phyloP scores from a whole-genome alignment of 1,140 invertebrate genomes.

The Oryctes rhinoceros region DNA sequence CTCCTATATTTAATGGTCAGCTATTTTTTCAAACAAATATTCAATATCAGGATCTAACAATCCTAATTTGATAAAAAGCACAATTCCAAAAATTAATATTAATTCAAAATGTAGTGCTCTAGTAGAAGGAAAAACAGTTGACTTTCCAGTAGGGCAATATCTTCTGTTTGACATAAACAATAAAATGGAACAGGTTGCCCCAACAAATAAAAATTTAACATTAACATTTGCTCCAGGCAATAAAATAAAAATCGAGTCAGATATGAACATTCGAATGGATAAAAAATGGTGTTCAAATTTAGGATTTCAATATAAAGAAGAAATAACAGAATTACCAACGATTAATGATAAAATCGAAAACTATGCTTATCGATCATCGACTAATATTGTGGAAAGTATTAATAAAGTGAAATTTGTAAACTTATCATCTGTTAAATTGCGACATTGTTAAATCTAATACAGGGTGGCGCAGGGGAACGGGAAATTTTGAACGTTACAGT shows the following conservation, averaged over 20 bases:
- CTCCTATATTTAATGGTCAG: conserved; percentile 8
- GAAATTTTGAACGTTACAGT: no score
- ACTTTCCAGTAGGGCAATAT: neutral
- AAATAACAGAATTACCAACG: neutral
- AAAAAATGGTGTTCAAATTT: neutral
- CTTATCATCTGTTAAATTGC: neutral
- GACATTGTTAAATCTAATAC: neutral
- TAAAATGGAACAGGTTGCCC: neutral
- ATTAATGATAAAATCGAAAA: conserved; percentile 8
- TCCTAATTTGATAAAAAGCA: neutral
- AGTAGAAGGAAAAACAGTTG: neutral
- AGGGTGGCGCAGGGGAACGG: no score
- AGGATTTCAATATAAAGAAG: neutral
- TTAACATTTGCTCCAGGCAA: neutral
- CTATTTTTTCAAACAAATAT: neutral
- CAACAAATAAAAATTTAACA: neutral
- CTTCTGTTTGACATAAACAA: neutral
- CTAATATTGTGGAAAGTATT: neutral
- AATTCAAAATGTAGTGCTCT: neutral
- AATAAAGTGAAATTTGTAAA: neutral
- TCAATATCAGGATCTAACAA: neutral
- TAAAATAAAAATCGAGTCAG: neutral
- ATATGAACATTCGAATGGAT: neutral
- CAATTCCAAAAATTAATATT: neutral
- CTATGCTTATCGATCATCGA: neutral